Evolutionary conservation across 1,140 invertebrate genomes (phyloP).

Genomic region (Lepidurus couesii): DNA sequence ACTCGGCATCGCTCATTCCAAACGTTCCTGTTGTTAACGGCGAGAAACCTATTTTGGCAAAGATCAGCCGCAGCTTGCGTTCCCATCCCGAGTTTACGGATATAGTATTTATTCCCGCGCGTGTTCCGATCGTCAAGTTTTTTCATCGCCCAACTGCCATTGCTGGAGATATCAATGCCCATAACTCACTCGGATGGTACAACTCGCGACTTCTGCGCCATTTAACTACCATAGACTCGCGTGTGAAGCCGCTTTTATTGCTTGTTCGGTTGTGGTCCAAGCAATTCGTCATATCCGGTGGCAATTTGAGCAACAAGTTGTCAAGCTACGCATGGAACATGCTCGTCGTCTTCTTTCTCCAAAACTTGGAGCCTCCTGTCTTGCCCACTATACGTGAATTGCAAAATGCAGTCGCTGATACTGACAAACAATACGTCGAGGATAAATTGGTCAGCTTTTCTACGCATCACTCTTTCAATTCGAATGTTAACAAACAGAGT

Average conservation of each 20-base stretch:
- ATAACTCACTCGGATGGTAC: slow-evolving; percentile 1
- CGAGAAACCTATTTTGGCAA: not conserved
- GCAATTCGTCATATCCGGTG: not conserved
- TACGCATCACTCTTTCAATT: not conserved
- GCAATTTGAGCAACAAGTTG: not conserved
- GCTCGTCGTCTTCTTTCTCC: not conserved
- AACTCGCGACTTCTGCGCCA: not conserved
- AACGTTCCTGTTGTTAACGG: not conserved
- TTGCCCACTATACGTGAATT: not conserved
- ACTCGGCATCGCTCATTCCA: not conserved
- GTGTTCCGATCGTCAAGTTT: not conserved
- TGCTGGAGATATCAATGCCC: not conserved
- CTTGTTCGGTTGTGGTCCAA: not conserved
- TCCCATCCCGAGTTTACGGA: not conserved
- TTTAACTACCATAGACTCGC: not conserved
- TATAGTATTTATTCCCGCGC: not conserved
- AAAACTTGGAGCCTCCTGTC: not conserved
- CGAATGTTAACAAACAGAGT: not conserved
- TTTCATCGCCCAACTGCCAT: not conserved
- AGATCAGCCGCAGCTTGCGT: not conserved
- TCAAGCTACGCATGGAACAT: slow-evolving; percentile 3
- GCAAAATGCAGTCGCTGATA: not conserved
- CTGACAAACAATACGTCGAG: not conserved
- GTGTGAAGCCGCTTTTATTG: not conserved
- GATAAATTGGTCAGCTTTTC: not conserved